phyloP scores from a whole-genome alignment of 2,888 invertebrate species.

The Zygaena filipendulae region DNA sequence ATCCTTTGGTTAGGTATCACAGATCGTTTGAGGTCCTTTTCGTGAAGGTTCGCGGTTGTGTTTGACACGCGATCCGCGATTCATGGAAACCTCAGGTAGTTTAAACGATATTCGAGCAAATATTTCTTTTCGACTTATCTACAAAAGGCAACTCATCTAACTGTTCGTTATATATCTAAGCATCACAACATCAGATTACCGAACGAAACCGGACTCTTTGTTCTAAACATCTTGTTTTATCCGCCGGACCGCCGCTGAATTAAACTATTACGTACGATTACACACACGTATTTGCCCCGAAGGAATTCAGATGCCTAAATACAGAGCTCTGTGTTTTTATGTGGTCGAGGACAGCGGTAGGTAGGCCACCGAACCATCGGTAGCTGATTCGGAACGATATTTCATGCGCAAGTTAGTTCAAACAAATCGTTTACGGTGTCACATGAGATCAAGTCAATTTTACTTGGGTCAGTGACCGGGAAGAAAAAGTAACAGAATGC shows the following conservation, averaged over 20 bases:
- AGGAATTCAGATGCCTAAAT: constrained; percentile 57
- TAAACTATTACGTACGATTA: constrained; percentile 60
- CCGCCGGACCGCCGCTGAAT: constrained; percentile 32
- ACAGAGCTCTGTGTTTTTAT: constrained; percentile 47
- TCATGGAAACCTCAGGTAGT: constrained; percentile 57
- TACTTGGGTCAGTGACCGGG: background rate
- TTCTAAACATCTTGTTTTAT: background rate
- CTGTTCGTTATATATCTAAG: too few species aligned
- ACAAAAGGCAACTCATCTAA: background rate
- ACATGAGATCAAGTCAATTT: constrained; percentile 40
- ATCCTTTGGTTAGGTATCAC: too few species aligned
- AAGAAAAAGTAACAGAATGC: too few species aligned
- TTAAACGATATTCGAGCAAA: too few species aligned
- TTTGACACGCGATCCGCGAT: constrained; percentile 48
- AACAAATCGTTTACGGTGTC: constrained; percentile 65
- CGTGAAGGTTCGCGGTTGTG: constrained; percentile 37
- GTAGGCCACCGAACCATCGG: constrained; percentile 65
- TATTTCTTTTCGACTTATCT: too few species aligned
- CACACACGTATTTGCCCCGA: constrained; percentile 58
- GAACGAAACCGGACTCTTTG: too few species aligned
- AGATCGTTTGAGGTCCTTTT: too few species aligned
- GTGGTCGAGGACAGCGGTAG: constrained; percentile 51
- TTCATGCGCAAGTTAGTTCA: constrained; percentile 64
- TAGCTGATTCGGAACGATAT: constrained; percentile 53
- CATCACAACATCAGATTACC: too few species aligned